Conservation (phyloP, 2,113 vertebrate genomes). For the Pogonocichla stellata region DNA sequence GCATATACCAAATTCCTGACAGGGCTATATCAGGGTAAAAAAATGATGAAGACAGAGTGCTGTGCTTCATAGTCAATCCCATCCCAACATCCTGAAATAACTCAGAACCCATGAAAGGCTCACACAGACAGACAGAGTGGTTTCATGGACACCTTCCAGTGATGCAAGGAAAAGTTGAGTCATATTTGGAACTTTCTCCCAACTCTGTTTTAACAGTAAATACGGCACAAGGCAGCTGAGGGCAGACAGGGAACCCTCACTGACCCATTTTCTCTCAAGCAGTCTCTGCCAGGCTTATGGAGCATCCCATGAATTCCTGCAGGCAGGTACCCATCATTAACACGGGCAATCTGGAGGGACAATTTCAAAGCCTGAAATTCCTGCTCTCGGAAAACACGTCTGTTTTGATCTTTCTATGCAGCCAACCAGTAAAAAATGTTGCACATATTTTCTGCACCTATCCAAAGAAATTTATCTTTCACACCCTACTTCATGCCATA, state of each 20-base stretch:
- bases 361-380: conserved; percentile 12
- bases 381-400: conserved; percentile 38
- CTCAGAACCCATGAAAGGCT: background rate
- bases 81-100: background rate
- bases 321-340: conserved; percentile 6
- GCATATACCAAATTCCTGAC: background rate
- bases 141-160: background rate
- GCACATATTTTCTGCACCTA: conserved; percentile 67
- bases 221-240: background rate
- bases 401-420: conserved; percentile 54
- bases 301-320: background rate
- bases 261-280: background rate
- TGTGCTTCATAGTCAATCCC: background rate
- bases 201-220: background rate
- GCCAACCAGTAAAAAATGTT: conserved; percentile 50
- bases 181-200: background rate
- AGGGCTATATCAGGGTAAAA: background rate
- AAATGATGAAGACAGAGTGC: background rate
- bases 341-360: background rate
- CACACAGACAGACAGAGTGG: background rate
- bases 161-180: background rate
- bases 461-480: conserved; percentile 73
- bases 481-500: conserved; percentile 71
- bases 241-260: background rate
- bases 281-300: background rate